phyloP scores from a whole-genome alignment of 2,888 invertebrate species.

The Antheraea yamamai region DNA sequence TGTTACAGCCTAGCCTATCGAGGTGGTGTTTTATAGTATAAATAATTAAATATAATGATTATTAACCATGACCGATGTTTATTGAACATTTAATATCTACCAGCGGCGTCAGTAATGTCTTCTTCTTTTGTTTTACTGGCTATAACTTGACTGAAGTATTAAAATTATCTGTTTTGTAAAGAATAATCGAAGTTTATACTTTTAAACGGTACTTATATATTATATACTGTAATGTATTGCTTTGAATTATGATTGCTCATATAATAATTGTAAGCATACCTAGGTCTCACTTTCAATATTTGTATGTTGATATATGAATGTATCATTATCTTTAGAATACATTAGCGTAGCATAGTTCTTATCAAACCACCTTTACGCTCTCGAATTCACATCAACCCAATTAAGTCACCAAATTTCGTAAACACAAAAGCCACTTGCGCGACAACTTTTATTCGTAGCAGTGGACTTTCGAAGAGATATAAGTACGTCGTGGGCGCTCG shows the following conservation, averaged over 20 bases:
- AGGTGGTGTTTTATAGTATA: background rate
- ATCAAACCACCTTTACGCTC: slow-evolving; percentile 35
- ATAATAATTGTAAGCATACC: background rate
- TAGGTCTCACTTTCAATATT: background rate
- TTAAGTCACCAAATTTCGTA: slow-evolving; percentile 57
- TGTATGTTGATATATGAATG: background rate
- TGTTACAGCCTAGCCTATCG: background rate
- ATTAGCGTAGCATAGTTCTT: slow-evolving; percentile 12
- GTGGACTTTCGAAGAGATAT: slow-evolving; percentile 41
- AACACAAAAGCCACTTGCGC: slow-evolving; percentile 56
- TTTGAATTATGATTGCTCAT: slow-evolving; percentile 1
- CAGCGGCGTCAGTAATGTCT: no score
- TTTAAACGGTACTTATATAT: background rate
- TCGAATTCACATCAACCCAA: slow-evolving; percentile 49
- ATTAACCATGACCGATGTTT: no score
- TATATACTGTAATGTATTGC: background rate
- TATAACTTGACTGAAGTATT: no score
- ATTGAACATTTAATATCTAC: no score
- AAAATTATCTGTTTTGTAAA: no score
- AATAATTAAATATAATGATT: no score
- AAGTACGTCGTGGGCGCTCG: slow-evolving; percentile 24
- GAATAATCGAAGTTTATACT: background rate
- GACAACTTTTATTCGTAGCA: slow-evolving; percentile 57
- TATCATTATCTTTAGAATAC: background rate
- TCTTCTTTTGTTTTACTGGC: no score